A percentile compares a stretch with the other conserved stretches of the same genome.
Conservation (phyloP, 2,888 invertebrate species). For the Omphaloscelis lunosa region DNA sequence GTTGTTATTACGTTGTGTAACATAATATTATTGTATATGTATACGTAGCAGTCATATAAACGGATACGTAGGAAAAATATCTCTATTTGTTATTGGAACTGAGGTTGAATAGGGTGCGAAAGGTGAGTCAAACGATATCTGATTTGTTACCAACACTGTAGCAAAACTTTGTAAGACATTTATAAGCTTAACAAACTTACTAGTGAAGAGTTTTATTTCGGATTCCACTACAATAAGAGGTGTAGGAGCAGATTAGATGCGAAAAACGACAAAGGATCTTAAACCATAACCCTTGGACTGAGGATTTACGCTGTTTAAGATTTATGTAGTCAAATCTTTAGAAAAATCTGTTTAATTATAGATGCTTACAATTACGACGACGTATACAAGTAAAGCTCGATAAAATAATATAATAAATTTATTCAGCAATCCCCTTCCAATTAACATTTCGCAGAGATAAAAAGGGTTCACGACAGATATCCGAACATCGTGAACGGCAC, state of each 20-base stretch:
- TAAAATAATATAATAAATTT: conserved; percentile 38
- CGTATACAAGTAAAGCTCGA: not conserved
- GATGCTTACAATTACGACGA: not conserved
- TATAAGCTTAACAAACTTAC: conserved; percentile 7
- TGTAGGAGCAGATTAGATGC: conserved; percentile 14
- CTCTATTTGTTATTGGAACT: conserved; percentile 1
- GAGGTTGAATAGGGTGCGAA: conserved; percentile 1
- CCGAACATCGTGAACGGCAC: conserved; percentile 66
- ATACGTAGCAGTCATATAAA: conserved; percentile 19
- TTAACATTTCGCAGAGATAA: conserved; percentile 64
- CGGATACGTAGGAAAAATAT: conserved; percentile 9
- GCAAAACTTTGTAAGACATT: not conserved
- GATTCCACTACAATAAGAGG: not conserved
- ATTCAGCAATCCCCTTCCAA: conserved; percentile 50
- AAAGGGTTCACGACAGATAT: conserved; percentile 65
- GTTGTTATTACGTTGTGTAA: conserved; percentile 31
- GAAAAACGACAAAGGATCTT: conserved; percentile 4
- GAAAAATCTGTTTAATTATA: not conserved
- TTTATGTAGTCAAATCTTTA: not conserved
- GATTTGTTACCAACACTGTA: conserved; percentile 20
- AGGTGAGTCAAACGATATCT: conserved; percentile 18
- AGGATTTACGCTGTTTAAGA: not conserved
- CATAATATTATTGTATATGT: conserved; percentile 2
- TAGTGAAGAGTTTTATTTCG: not conserved
- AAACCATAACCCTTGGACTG: not conserved